Base-by-base conservation (phyloP, 2,888 invertebrate genomes). In the Dryococelus australis region DNA sequence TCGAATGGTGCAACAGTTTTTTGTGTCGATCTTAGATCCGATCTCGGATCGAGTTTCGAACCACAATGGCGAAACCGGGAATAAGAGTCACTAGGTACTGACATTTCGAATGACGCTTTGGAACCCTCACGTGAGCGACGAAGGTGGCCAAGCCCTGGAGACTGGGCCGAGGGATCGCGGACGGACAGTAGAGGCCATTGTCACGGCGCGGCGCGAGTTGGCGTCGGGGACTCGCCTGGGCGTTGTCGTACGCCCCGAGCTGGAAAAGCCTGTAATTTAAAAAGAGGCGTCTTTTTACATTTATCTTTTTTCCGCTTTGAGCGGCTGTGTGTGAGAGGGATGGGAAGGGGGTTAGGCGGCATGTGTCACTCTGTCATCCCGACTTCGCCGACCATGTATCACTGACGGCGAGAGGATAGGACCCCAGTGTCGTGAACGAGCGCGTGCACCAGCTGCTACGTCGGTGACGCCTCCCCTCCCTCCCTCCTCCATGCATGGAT, bases 331-430 rank as follows among this genome's bases (percentile, higher is more conserved):
- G 65, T 8, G 65, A 24, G 65, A 24, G 16, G n/a, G 65, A 65
- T n/a, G 65, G 8, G 65, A 24, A 65, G 65, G 65, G n/a, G 20
- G n/a, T 9, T 8, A 65, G 65, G 65, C 47, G 47, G 47, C 47
- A 47, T 47, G 65, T 65, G 65, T 65, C 65, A 65, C 65, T 65
- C 65, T 65, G 65, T 65, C 65, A 65, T 65, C 65, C 65, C 20
- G 65, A 65, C 65, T 65, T 65, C 65, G n/a, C 65, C 65, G 65
- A n/a, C n/a, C 65, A 65, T 65, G 65, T 65, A 65, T 65, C 65
- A 65, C 65, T n/a, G 65, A n/a, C 24, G 65, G 65, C 24, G 65
- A n/a, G 65, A 9, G n/a, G n/a, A n/a, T 8, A n/a, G 65, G 20
- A 8, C 12, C 51, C n/a, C n/a, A 3, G 65, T 65, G n/a, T 3